A percentile compares a stretch with the other conserved stretches of the same genome.
Evolutionary conservation across 1,140 invertebrate species (phyloP).

Genomic region (Watersipora subatra): DNA sequence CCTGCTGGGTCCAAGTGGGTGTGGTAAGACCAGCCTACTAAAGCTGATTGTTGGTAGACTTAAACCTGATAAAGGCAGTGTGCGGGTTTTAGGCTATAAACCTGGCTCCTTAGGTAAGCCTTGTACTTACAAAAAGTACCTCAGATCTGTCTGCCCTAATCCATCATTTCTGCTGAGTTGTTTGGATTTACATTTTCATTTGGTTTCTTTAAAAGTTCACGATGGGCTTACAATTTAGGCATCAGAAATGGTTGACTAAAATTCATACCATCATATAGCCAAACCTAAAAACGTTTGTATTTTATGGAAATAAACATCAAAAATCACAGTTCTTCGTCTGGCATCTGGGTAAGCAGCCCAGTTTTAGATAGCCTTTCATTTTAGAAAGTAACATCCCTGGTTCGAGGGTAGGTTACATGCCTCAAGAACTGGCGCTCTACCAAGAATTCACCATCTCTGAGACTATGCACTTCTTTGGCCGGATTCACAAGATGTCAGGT

Average conservation of each 20-base stretch:
- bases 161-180: too few relatives aligned
- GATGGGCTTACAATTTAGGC: too few relatives aligned
- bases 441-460: constrained; percentile 87
- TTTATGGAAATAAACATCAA: too few relatives aligned
- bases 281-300: too few relatives aligned
- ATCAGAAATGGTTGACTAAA: too few relatives aligned
- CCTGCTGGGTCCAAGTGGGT: constrained; percentile 33
- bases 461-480: constrained; percentile 88
- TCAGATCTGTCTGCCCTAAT: neutral
- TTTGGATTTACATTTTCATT: too few relatives aligned
- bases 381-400: constrained; percentile 31
- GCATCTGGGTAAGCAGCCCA: too few relatives aligned
- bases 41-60: constrained; percentile 35
- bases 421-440: constrained; percentile 74
- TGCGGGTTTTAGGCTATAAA: constrained; percentile 30
- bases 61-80: constrained; percentile 23
- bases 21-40: constrained; percentile 40
- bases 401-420: constrained; percentile 40
- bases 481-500: constrained; percentile 79
- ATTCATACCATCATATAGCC: too few relatives aligned
- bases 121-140: neutral
- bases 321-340: too few relatives aligned
- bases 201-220: too few relatives aligned
- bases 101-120: constrained; percentile 22
- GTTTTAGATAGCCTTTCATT: too few relatives aligned